Evolutionary conservation across 2,113 vertebrate species (phyloP).

Genomic region (Epinephelus cyanopodus): DNA sequence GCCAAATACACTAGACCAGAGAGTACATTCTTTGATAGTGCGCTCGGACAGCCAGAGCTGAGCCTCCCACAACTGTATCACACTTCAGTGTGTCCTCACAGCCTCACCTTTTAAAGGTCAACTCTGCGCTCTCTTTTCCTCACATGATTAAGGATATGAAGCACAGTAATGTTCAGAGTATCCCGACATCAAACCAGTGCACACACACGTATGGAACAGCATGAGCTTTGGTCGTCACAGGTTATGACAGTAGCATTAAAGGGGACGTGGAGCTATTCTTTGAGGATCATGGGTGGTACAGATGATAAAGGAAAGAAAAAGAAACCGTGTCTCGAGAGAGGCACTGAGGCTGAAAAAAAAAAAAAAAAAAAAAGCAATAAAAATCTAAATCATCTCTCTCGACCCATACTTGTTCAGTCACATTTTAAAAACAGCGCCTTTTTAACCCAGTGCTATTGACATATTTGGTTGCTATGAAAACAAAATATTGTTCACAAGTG

Average conservation of each 20-base stretch:
- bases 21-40: conserved; percentile 78
- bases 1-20: conserved; percentile 59
- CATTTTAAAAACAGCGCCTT: conserved; percentile 73
- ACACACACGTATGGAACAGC: conserved; percentile 43
- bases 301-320: conserved; percentile 7
- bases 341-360: conserved; percentile 12
- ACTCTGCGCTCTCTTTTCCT: conserved; percentile 26
- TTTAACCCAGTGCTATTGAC: conserved; percentile 69
- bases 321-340: conserved; percentile 23
- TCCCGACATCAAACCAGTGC: conserved; percentile 18
- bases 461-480: conserved; percentile 69
- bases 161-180: conserved; percentile 47
- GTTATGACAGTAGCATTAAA: conserved; percentile 68
- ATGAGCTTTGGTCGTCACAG: conserved; percentile 75
- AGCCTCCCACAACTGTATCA: conserved; percentile 33
- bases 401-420: conserved; percentile 63
- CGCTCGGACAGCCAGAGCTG: conserved; percentile 24
- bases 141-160: conserved; percentile 39
- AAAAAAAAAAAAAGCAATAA: conserved; percentile 18
- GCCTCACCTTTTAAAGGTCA: conserved; percentile 31
- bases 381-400: conserved; percentile 39
- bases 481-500: conserved; percentile 38
- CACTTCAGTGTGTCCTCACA: conserved; percentile 26
- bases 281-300: conserved; percentile 21
- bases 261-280: conserved; percentile 44